Percentiles rank a stretch among this genome's conserved stretches.
Conservation (phyloP, 2,888 invertebrate genomes). For the Apodemia zela region DNA sequence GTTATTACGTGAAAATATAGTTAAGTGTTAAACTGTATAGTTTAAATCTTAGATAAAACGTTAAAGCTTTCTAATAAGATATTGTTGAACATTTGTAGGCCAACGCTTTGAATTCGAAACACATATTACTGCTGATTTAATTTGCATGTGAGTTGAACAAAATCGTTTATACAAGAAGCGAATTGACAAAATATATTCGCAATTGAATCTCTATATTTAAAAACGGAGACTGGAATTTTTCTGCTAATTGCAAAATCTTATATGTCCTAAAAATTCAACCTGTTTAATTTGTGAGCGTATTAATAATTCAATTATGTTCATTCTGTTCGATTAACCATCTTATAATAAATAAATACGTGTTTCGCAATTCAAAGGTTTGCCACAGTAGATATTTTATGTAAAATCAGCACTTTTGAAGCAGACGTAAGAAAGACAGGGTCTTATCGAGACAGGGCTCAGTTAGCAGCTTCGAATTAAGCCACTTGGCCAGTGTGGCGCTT, state of each 20-base stretch:
- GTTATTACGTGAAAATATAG: background rate
- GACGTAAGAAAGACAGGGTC: background rate
- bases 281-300: no score
- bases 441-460: background rate
- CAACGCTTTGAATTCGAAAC: background rate
- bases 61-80: conserved; percentile 6
- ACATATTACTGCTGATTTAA: background rate
- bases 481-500: background rate
- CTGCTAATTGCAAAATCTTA: no score
- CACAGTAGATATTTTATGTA: background rate
- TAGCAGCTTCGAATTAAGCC: background rate
- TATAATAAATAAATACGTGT: background rate
- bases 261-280: no score
- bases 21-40: background rate
- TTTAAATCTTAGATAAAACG: background rate
- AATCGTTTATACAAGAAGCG: background rate
- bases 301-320: no score
- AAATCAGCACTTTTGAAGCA: background rate
- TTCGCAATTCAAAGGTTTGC: background rate
- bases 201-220: background rate
- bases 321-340: no score
- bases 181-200: background rate
- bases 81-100: background rate
- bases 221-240: background rate
- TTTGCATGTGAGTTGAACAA: background rate